Evolutionary conservation across 2,113 vertebrate genomes (phyloP), one percentile per base, ranked within the genome.

Genomic region (Astatotilapia flaviijosephi): DNA sequence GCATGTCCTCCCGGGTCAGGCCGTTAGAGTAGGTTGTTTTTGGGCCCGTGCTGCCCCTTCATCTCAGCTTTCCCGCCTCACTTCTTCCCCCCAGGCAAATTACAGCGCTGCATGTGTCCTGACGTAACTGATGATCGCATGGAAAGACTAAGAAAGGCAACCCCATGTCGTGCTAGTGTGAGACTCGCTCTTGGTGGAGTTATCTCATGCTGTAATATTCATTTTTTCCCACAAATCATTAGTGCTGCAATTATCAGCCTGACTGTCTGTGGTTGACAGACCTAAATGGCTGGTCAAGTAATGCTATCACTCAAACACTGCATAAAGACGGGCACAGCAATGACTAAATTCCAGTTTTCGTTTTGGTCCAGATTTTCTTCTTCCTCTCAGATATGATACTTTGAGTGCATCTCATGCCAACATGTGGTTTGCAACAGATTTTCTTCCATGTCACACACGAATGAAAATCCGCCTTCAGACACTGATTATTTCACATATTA

Each of bases 401-500:
- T 88, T 89, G 91, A 95, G 93, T 93, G 84, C 90, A 73, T 88
- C 87, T 89, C 83, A 82, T 65, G 35, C 54, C 68, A 89, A 84
- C 91, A 94, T 93, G 88, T 92, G 91, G 83, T 92, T 92, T 85
- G 84, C 87, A 92, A 58, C 60, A 89, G 79, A 91, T 91, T 92
- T 85, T 88, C 88, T 87, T 92, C 89, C 89, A 60, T 68, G 87
- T 93, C 89, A 83, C 85, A 91, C 80, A 90, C 86, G 85, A 88
- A 86, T 87, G 86, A 88, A 89, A 92, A 60, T 73, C 81, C 11
- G 58, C 62, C 45, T 68, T 82, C 84, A 89, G 94, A 92, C 89
- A 26, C 83, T 92, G 93, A 94, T 94, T 88, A 90, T 94, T 93
- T 93, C 70, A 86, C 91, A 77, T 89, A 92, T 94, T 90, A 92